Conservation (phyloP, 2,113 vertebrate species). For the Psilopogon haemacephalus region DNA sequence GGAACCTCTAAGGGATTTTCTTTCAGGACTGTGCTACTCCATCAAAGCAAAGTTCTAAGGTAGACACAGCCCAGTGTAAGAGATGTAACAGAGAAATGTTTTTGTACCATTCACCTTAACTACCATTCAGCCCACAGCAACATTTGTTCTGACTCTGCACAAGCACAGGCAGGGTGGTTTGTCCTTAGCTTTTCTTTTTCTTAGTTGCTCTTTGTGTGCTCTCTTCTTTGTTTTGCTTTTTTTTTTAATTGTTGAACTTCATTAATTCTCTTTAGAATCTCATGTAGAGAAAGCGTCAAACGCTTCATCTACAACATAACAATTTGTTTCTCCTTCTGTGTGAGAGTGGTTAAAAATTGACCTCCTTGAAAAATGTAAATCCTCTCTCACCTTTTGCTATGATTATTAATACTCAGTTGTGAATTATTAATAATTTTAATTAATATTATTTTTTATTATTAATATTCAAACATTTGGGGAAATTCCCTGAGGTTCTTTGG, state of each 20-base stretch:
- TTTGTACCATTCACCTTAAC: neutral
- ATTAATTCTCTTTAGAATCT: neutral
- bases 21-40: neutral
- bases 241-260: neutral
- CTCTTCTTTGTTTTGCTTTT: neutral
- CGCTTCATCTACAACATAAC: neutral
- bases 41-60: neutral
- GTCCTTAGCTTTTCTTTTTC: neutral
- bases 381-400: neutral
- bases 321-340: neutral
- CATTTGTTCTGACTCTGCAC: neutral
- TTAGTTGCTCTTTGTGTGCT: neutral
- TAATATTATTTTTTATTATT: no score
- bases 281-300: neutral
- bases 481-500: no score
- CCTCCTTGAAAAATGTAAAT: slow-evolving; percentile 20
- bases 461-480: no score
- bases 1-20: neutral
- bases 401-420: no score
- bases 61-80: neutral
- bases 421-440: no score
- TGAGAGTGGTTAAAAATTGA: slow-evolving; percentile 13
- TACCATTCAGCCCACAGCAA: neutral
- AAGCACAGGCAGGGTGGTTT: neutral
- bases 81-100: neutral